Base-by-base conservation (phyloP, 1,140 invertebrate genomes). In the Bombus difficillimus region DNA sequence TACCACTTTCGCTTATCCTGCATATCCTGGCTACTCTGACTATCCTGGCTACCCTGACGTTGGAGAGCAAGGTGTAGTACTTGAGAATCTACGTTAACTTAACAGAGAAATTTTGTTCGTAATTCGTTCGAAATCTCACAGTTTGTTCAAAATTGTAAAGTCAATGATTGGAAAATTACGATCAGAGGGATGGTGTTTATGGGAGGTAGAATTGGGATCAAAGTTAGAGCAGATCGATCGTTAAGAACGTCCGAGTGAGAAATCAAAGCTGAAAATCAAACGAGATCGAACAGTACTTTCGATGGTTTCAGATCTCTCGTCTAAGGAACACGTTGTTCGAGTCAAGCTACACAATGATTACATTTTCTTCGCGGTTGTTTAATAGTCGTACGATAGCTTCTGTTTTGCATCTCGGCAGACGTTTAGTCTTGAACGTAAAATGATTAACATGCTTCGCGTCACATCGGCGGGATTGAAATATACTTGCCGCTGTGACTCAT, bases 401-500 rank as follows among this genome's bases (percentile, higher is more conserved):
- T 64, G 25, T 41, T 64, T 66, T 78, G 6, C 74, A 25, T 76
- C 53, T 76, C 74, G 13, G 0, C 25, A 18, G 6, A 12, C 64
- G n/a, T 64, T n/a, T 66, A 66, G n/a, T 47, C 41, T n/a, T n/a
- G 13, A 68, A 9, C 47, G 59, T 12, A n/a, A 34, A 81, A 28
- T 53, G 57, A 64, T 76, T 83, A 73, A 39, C 59, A 53, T 13
- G 3, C n/a, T 43, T 25, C 37, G 10, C 59, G 25, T 41, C 43
- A 41, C 75, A 41, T n/a, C 5, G 57, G 25, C 25, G 43, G 15
- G 10, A 66, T 37, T 10, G 2, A 57, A 77, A 59, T 69, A 83
- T 77, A 32, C 28, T 57, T 15, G 25, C 1, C 1, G 25, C 15
- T 32, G 12, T 73, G 83, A 85, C 32, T 85, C 68, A 86, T 71